Evolutionary conservation across 1,140 invertebrate species (phyloP), one percentile per base, ranked within the genome.

Genomic region (Coptotermes formosanus): DNA sequence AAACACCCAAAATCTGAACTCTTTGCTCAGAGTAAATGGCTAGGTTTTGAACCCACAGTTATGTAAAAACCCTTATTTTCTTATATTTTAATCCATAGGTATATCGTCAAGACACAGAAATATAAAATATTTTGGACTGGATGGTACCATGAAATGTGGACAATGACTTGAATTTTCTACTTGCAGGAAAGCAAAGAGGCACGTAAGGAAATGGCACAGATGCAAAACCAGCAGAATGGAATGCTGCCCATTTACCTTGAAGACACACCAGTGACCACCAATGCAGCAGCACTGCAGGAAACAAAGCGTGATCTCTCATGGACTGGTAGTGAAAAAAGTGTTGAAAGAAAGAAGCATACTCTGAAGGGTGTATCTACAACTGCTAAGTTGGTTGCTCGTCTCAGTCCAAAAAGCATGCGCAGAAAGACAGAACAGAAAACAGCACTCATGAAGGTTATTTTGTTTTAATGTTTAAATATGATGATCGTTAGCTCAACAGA

Each of bases 371-470:
- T 92, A 0, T 91, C 92, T 0, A 94, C 93, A 52, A 93, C 94
- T 3, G 92, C 93, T 0, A 93, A 93, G 88, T 91, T 96, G 19
- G 94, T 93, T 0, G 91, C 94, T 25, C 94, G 93, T 89, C 90
- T 96, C 3, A 96, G 95, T 88, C 95, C 95, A 0, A 96, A 95
- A 90, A 90, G 91, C 19, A 90, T 91, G 86, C 90, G 89, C 75
- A 92, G 91, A 90, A 93, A 93, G 91, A 87, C 89, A 86, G 88
- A 89, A 82, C 89, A 89, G 14, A 93, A 92, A 89, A 93, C 93
- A 11, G 93, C 94, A 1, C 91, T 95, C 14, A 91, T 95, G 75
- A 96, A 94, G 91, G 94, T 95, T 55, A 55, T 55, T 55, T 90
- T 89, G 19, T 52, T 38, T 83, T 19, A 55, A 16, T 55, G 52